Evolutionary conservation across 2,113 vertebrate genomes (phyloP).

Genomic region (Nycticebus coucang): DNA sequence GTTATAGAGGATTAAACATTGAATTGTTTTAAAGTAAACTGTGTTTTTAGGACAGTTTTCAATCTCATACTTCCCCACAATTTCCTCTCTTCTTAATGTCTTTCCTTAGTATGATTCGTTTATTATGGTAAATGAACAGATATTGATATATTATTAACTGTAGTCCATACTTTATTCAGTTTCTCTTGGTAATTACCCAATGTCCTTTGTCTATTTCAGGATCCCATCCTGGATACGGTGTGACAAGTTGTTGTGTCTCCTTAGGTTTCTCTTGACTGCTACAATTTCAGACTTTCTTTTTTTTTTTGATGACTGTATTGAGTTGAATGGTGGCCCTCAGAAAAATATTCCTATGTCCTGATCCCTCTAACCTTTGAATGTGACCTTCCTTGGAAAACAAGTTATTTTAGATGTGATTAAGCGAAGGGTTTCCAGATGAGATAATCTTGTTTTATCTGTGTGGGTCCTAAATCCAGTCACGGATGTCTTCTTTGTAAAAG

Average conservation of each 20-base stretch:
- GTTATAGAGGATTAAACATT: not conserved
- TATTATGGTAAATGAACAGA: not conserved
- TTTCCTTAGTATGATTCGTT: not conserved
- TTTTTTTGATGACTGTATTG: not conserved
- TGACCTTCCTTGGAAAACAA: not conserved
- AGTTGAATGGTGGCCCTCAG: not conserved
- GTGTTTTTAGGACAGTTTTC: not conserved
- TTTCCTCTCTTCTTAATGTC: not conserved
- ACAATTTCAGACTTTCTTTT: not conserved
- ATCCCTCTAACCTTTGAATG: not conserved
- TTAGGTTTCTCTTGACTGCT: not conserved
- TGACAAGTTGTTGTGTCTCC: not conserved
- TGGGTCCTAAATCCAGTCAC: not conserved
- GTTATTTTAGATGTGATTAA: not conserved
- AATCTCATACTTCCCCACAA: not conserved
- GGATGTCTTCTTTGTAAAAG: not conserved
- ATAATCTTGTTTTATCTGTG: not conserved
- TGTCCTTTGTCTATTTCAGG: not conserved
- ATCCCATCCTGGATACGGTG: not conserved
- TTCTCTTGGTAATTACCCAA: not conserved
- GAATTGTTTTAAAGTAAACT: not conserved
- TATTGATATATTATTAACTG: not conserved
- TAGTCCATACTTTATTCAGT: not conserved
- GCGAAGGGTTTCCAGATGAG: not conserved
- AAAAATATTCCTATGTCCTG: not conserved